Percentiles rank a stretch among this genome's conserved stretches.
Evolutionary conservation across 2,797 vertebrate genomes (phyloP).

Genomic region (Phrynocephalus vlangalii): DNA sequence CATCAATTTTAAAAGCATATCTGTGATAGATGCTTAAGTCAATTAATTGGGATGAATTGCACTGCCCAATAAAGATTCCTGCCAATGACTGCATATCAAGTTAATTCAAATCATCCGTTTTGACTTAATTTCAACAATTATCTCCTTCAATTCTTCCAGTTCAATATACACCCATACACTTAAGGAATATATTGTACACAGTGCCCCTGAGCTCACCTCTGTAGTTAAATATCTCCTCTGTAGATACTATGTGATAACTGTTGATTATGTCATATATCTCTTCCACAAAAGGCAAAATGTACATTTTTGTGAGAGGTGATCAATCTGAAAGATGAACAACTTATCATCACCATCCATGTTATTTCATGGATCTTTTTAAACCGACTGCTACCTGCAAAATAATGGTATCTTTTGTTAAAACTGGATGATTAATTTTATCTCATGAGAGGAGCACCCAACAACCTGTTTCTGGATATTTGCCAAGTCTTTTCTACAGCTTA

Average conservation of each 20-base stretch:
- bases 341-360: neutral
- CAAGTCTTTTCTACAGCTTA: slow-evolving; percentile 29
- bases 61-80: slow-evolving; percentile 1
- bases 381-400: neutral
- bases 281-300: neutral
- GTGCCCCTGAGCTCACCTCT: neutral
- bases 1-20: neutral
- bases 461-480: neutral
- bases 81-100: neutral
- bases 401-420: neutral
- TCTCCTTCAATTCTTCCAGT: slow-evolving; percentile 9
- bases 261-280: slow-evolving; percentile 1
- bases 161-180: neutral
- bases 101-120: neutral
- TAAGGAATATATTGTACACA: slow-evolving; percentile 3
- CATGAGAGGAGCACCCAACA: neutral
- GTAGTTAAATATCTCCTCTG: neutral
- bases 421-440: neutral
- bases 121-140: slow-evolving; percentile 1
- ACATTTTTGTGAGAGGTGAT: neutral
- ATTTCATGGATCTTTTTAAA: neutral
- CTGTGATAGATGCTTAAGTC: neutral
- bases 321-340: neutral
- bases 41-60: neutral
- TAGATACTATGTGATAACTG: neutral